Conservation (phyloP, 1,140 invertebrate species). For the Agrypnia vestita region DNA sequence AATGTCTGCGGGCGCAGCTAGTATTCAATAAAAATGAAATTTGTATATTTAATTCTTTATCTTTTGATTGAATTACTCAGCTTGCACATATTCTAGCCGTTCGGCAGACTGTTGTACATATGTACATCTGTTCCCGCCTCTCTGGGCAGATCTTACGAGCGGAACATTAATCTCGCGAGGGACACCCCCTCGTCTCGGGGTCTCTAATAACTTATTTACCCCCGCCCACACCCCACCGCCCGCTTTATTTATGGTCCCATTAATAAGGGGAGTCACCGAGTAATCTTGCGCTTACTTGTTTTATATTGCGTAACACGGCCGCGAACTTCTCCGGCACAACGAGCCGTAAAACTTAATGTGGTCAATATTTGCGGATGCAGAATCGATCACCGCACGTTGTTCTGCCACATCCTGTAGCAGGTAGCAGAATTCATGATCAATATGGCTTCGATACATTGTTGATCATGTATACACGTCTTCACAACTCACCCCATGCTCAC, state of each 20-base stretch:
- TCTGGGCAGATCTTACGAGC: conserved; percentile 23
- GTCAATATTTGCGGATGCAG: not conserved
- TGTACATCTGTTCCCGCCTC: not conserved
- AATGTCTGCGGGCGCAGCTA: no score
- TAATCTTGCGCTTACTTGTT: conserved; percentile 47
- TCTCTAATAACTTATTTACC: conserved; percentile 49
- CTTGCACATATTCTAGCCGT: not conserved
- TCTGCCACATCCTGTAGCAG: not conserved
- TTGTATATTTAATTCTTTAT: no score
- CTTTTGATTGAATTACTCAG: not conserved
- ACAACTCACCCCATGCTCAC: no score
- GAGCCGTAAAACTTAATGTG: not conserved
- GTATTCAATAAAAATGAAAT: no score
- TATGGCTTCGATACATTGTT: no score
- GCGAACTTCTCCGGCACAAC: not conserved
- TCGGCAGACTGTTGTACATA: no score
- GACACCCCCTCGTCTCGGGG: conserved; percentile 42
- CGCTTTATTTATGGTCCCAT: conserved; percentile 48
- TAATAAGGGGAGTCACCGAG: conserved; percentile 48
- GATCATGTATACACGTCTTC: no score
- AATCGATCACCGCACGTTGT: no score
- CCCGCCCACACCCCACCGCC: conserved; percentile 5
- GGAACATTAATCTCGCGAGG: conserved; percentile 42
- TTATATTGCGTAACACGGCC: conserved; percentile 37
- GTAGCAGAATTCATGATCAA: not conserved